Base-by-base conservation (phyloP, 1,140 invertebrate genomes). In the Tetragnatha versicolor region DNA sequence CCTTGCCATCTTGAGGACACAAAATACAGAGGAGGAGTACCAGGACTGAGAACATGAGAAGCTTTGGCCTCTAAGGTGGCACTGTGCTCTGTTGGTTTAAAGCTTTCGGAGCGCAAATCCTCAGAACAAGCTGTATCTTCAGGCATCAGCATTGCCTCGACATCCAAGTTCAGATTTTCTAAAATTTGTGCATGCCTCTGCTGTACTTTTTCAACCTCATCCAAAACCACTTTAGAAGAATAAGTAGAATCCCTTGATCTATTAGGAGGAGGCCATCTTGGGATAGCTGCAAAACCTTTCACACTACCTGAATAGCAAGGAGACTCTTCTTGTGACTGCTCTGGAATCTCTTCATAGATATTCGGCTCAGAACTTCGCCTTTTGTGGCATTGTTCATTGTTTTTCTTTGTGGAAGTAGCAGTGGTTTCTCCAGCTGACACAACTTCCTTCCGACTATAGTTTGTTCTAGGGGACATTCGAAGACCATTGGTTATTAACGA, bases 141-240 rank as follows among this genome's bases (percentile, higher is more conserved):
- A 81, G 79, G 82, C 82, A 82, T 85, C 33, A 85, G 65, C 93
- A 95, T 94, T 51, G 92, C 92, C 86, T 95, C 94, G 35, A 94
- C 91, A 81, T 93, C 93, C 37, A 95, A 88, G 88, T 95, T 95
- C 45, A 95, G 86, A 84, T 95, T 92, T 37, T 93, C 93, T 63
- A 95, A 88, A 72, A 94, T 92, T 82, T 92, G 88, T 81, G 91
- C 90, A 86, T 94, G 93, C 31, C 91, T 88, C 80, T 89, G 90
- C 84, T 93, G 91, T 33, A 94, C 80, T 39, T 81, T 68, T 49
- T 60, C 68, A n/a, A 79, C 80, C 25, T 79, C 76, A 49, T 73
- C 76, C 33, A 61, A 60, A 33, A 78, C 80, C 12, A 65, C 55
- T 53, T 65, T 55, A 3, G 78, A 45, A 10, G 53, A 65, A 55